Evolutionary conservation across 2,888 invertebrate species (phyloP), one percentile per base, ranked within the genome.

Genomic region (Tetheella fluctuosa): DNA sequence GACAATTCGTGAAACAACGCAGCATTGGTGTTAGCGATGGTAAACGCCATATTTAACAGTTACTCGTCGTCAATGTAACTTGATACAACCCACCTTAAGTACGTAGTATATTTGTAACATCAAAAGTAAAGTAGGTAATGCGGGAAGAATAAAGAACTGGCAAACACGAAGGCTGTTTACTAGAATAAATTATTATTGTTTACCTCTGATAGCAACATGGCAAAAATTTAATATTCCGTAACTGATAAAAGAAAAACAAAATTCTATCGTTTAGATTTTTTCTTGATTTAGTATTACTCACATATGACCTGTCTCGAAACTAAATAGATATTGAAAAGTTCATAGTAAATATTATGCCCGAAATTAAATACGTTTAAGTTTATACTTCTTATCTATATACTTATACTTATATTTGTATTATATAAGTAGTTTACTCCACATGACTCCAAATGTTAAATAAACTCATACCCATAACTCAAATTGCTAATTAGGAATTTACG

Each of bases 71-170:
- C n/a, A n/a, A n/a, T n/a, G n/a, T n/a, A n/a, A n/a, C n/a, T n/a
- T n/a, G n/a, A n/a, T n/a, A n/a, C n/a, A n/a, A n/a, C n/a, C n/a
- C n/a, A n/a, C n/a, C n/a, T n/a, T n/a, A n/a, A n/a, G n/a, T n/a
- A n/a, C n/a, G n/a, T n/a, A n/a, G n/a, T n/a, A n/a, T n/a, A n/a
- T n/a, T n/a, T n/a, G n/a, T n/a, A n/a, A n/a, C n/a, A n/a, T n/a
- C n/a, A n/a, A n/a, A n/a, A n/a, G 39, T 39, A 39, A 42, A 42
- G 42, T 42, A 17, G n/a, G n/a, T n/a, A 42, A 42, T n/a, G 17
- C 15, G n/a, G 2, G 15, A 39, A 15, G 15, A 39, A 39, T n/a
- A n/a, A n/a, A 39, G 4, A 39, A 39, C 15, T 39, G 39, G 15
- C 39, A 39, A n/a, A 3, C 15, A 39, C 15, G 15, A 39, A 15